Evolutionary conservation across 2,113 vertebrate genomes (phyloP), one percentile per base, ranked within the genome.

Genomic region (Cochlearius cochlearius): DNA sequence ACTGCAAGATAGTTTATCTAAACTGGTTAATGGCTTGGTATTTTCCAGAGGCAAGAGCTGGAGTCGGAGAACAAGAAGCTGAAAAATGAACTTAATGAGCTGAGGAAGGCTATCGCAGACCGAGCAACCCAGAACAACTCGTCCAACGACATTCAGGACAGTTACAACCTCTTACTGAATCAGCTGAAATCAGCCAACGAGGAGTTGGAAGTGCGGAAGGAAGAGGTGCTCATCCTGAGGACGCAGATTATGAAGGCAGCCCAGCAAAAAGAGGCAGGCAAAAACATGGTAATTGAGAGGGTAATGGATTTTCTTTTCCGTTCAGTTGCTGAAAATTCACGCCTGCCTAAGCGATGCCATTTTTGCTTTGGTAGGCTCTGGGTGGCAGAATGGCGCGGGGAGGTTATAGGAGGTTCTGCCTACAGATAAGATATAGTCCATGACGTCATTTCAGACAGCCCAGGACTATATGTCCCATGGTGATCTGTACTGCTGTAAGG

Each of bases 51-150:
- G 79, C 98, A 99, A 90, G 99, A 99, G 95, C 98, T 99, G 52
- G 99, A 99, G 81, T 98, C 98, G 0, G 99, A 99, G 96, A 99
- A 99, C 97, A 99, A 99, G 98, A 99, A 99, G 81, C 98, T 99
- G 90, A 99, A 99, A 97, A 99, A 99, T 4, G 99, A 99, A 47
- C 98, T 99, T 58, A 99, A 99, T 2, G 99, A 99, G 80, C 97
- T 99, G 95, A 98, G 99, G 97, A 99, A 98, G 90, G 92, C 98
- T 2, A 58, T 99, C 0, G 98, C 97, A 0, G 98, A 98, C 16
- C 96, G 76, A 1, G 99, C 98, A 11, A 90, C 94, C 0, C 95
- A 98, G 58, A 98, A 96, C 96, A 88, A 93, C 90, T 97, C 98
- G 0, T 96, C 98, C 67, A 97, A 77, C 1, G 97, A 99, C 11